Conservation (phyloP, 2,113 vertebrate genomes). For the Psittacus erithacus region DNA sequence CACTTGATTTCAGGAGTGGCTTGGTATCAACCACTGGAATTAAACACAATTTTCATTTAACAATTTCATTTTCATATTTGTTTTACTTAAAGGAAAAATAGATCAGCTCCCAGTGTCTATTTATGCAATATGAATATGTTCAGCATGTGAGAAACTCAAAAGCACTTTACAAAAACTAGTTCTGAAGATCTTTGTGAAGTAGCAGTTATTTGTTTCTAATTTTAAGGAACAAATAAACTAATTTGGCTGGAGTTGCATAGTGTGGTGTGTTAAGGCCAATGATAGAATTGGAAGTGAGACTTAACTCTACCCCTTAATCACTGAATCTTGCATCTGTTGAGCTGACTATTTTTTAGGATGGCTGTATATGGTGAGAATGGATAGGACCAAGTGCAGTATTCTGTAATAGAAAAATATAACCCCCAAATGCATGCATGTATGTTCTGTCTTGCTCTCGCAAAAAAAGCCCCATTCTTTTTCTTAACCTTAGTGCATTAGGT, state of each 20-base stretch:
- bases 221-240: background rate
- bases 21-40: conserved; percentile 17
- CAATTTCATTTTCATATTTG: background rate
- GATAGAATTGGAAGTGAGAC: background rate
- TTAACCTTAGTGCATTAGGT: background rate
- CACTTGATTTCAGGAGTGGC: conserved; percentile 8
- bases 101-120: background rate
- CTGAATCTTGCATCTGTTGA: background rate
- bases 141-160: background rate
- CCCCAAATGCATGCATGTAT: background rate
- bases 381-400: background rate
- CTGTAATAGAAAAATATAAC: background rate
- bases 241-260: background rate
- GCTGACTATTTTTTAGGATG: background rate
- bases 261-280: background rate
- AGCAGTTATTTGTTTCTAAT: background rate
- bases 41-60: conserved; percentile 13
- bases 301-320: background rate
- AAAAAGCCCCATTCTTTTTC: background rate
- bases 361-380: background rate
- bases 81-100: background rate
- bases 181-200: background rate
- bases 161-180: background rate
- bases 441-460: background rate
- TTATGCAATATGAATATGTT: background rate